Base-by-base conservation (phyloP, 2,888 invertebrate species). In the Pollenia griseotomentosa region DNA sequence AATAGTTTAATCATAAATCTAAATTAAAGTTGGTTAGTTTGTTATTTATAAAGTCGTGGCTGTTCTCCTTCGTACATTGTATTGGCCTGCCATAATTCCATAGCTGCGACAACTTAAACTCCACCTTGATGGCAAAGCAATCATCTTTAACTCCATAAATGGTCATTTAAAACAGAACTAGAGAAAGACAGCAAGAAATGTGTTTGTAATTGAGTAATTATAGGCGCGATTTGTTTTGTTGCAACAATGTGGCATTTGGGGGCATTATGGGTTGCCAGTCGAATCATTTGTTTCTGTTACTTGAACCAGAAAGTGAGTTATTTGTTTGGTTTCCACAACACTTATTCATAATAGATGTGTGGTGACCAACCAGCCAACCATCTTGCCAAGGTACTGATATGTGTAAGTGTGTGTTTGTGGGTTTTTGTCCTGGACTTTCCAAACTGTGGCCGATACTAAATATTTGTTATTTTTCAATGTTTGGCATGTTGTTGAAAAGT, bases 1-100 rank as follows among this genome's bases (percentile, higher is more conserved):
- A 91, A 91, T 91, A 90, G 90, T 91, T 91, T 90, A 82, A 65
- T 71, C 83, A 84, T 87, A 87, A 85, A 85, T 87, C 71, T 85
- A 77, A 83, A 80, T 85, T 87, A 83, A 83, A 87, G 79, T 23
- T 68, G 61, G 55, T 61, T 73, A 71, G 51, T 42, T 61, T n/a
- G 9, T n/a, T 61, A 16, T 48, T 51, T 59, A 33, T 68, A n/a
- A 1, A 53, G 11, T 46, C 23, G 16, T 48, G 12, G 9, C 16
- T 23, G 70, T 40, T 19, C 23, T 12, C 61, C 12, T 70, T 8
- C 5, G 61, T 44, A 61, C 79, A 70, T 51, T 61, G 59, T 70
- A 23, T 51, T 9, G 42, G 51, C 19, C 19, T 40, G 42, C 65
- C 42, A 2, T 51, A 4, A 44, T 12, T 33, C 65, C 40, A 1